Conservation (phyloP, 2,113 vertebrate species). For the Anolis carolinensis region DNA sequence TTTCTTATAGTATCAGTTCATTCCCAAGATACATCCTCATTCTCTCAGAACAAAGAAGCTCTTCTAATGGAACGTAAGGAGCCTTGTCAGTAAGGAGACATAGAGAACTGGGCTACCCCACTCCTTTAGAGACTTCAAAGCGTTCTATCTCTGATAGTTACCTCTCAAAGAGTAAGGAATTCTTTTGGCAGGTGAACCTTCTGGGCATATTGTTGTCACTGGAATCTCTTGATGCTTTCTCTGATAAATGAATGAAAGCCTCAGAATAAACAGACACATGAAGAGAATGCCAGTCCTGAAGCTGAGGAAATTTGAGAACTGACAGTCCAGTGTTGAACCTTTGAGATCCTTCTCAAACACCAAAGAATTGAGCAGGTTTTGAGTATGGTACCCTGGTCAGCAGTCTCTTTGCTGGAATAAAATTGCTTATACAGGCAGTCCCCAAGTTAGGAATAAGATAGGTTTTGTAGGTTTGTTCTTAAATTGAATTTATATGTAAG, state of each 20-base stretch:
- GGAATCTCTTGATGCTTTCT: slow-evolving; percentile 46
- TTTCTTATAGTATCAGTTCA: slow-evolving; percentile 48
- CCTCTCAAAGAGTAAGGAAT: slow-evolving; percentile 40
- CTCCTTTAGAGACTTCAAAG: slow-evolving; percentile 45
- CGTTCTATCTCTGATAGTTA: slow-evolving; percentile 22
- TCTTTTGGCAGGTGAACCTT: slow-evolving; percentile 30
- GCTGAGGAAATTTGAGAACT: slow-evolving; percentile 42
- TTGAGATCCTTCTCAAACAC: slow-evolving; percentile 52
- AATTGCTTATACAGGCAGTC: no score
- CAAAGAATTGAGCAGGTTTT: slow-evolving; percentile 52
- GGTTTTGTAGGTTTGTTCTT: no score
- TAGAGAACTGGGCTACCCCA: slow-evolving; percentile 56
- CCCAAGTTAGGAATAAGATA: no score
- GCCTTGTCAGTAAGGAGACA: slow-evolving; percentile 51
- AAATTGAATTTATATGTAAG: no score
- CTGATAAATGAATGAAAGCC: slow-evolving; percentile 48
- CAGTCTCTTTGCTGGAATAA: no score
- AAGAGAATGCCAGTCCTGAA: slow-evolving; percentile 62
- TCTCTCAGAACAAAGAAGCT: slow-evolving; percentile 62
- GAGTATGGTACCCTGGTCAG: slow-evolving; percentile 61
- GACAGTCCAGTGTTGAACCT: slow-evolving; percentile 51
- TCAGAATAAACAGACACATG: slow-evolving; percentile 21
- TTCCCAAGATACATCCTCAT: slow-evolving; percentile 57
- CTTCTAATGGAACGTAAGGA: slow-evolving; percentile 64
- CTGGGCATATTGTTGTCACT: slow-evolving; percentile 29